Base-by-base conservation (phyloP, 2,113 vertebrate genomes). In the Dinomys branickii region DNA sequence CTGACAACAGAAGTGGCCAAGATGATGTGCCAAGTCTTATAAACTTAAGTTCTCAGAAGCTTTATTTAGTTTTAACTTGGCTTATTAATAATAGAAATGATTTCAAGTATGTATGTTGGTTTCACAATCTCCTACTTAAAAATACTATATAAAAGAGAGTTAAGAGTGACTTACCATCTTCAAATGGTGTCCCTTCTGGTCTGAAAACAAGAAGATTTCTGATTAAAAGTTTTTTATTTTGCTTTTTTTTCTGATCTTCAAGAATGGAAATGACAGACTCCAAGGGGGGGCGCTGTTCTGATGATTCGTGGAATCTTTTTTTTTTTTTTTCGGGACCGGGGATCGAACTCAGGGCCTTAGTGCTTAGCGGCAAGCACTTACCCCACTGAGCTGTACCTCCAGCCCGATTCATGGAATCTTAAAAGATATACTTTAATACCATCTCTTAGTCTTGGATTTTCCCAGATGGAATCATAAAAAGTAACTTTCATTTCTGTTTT, bases 171-270 rank as follows among this genome's bases (percentile, higher is more conserved):
- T 99, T 98, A 99, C 99, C 99, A 98, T 99, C 99, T 99, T 99
- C 99, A 99, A 99, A 99, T 87, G 99, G 99, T 75, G 99, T 99
- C 95, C 99, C 99, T 98, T 99, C 99, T 94, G 99, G 99, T 98
- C 99, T 99, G 98, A 89, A 99, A 98, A 95, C 93, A 98, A 98
- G 96, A 71, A 97, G 95, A 97, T 59, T 77, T 97, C 90, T 84
- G 65, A 96, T 98, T 98, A 98, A 82, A 97, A 97, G 88, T 35
- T 93, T 67, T 95, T 97, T 61, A 90, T 65, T 94, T n/a, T 80
- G 65, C 47, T 59, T 11, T 67, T 95, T 91, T 89, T 65, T 17
- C n/a, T 87, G 24, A 59, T 90, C 41, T 95, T 94, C n/a, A 94
- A 86, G 35, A 91, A 63, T n/a, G 22, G 52, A 56, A 73, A 90